These are phyloP conservation scores for Brachionus plicatilis DNA, from an alignment of 1,140 invertebrate species.

Conservation along the genomic window DNA sequence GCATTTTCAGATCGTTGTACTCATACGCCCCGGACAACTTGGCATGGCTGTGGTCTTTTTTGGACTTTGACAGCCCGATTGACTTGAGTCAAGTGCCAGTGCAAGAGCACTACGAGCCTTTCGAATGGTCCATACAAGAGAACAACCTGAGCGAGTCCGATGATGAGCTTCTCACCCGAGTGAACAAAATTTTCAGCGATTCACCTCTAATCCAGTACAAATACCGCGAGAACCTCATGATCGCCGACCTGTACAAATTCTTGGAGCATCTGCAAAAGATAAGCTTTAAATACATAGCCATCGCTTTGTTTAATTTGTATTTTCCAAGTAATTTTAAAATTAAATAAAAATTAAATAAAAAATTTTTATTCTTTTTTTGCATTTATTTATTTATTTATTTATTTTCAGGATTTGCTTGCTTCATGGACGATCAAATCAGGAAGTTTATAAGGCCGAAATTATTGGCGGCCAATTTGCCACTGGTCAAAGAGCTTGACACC, in stretches of 20 bases:
- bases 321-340: slow-evolving; percentile 22
- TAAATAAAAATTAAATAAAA: background rate
- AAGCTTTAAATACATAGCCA: slow-evolving; percentile 11
- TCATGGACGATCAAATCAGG: slow-evolving; percentile 23
- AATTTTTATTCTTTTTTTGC: background rate
- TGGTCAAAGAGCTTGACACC: slow-evolving; percentile 5
- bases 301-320: slow-evolving; percentile 25
- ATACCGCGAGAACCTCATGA: slow-evolving; percentile 29
- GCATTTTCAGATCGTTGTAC: slow-evolving; percentile 16
- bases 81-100: slow-evolving; percentile 9
- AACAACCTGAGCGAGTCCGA: background rate
- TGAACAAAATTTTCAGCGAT: slow-evolving; percentile 32
- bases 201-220: slow-evolving; percentile 35
- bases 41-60: slow-evolving; percentile 40
- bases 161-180: background rate
- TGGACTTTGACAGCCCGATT: slow-evolving; percentile 30
- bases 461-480: background rate
- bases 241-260: slow-evolving; percentile 35
- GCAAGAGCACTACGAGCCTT: background rate
- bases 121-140: slow-evolving; percentile 3
- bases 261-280: slow-evolving; percentile 38
- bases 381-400: background rate
- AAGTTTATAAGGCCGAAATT: slow-evolving; percentile 4
- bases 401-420: slow-evolving; percentile 19
- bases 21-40: slow-evolving; percentile 37